phyloP scores from a whole-genome alignment of 2,113 vertebrate species.

The Chascanopsetta lugubris region DNA sequence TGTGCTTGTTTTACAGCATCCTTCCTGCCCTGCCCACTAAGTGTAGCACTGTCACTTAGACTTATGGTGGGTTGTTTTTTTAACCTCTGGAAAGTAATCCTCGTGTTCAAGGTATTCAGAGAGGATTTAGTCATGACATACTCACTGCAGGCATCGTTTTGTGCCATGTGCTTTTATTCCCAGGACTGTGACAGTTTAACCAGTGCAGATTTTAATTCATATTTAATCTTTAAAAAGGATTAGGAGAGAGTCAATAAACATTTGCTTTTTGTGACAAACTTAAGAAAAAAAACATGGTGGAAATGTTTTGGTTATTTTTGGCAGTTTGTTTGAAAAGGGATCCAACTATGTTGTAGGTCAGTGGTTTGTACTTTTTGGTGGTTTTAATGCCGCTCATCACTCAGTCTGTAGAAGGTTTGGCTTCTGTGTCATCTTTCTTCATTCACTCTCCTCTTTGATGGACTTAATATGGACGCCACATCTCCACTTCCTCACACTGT shows the following conservation, averaged over 20 bases:
- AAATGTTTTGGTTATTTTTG: constrained; percentile 9
- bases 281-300: background rate
- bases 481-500: too few species aligned
- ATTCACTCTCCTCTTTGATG: background rate
- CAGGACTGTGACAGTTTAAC: constrained; percentile 61
- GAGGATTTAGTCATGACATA: constrained; percentile 63
- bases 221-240: constrained; percentile 57
- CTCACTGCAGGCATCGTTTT: constrained; percentile 57
- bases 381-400: background rate
- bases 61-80: constrained; percentile 42
- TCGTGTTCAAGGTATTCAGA: constrained; percentile 64
- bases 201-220: constrained; percentile 46
- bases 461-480: too few species aligned
- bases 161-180: constrained; percentile 48
- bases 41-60: constrained; percentile 69
- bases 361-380: constrained; percentile 6
- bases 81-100: constrained; percentile 61
- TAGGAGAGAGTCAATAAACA: constrained; percentile 35
- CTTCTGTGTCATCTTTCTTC: background rate
- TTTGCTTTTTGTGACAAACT: constrained; percentile 14
- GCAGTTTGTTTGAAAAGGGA: constrained; percentile 6
- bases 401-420: background rate
- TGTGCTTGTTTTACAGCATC: constrained; percentile 57
- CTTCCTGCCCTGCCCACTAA: constrained; percentile 45
- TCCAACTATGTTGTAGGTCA: constrained; percentile 4